Evolutionary conservation across 2,113 vertebrate species (phyloP), one percentile per base, ranked within the genome.

Genomic region (Bagarius yarrelli): DNA sequence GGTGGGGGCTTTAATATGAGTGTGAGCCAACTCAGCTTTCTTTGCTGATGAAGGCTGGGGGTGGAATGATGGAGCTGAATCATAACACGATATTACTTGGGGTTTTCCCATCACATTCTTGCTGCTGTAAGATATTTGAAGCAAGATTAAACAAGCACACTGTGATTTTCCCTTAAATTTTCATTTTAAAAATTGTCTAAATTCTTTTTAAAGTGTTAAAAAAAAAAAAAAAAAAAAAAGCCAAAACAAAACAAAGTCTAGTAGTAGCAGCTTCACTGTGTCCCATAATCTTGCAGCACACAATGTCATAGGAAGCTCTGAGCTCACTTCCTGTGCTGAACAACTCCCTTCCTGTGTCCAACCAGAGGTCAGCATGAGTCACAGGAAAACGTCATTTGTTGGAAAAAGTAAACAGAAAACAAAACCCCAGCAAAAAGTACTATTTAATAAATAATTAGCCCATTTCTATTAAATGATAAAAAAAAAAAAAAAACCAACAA

Each of bases 321-420:
- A 77, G 44, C 66, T 73, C 66, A 85, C 81, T 83, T 85, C 81
- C 81, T 81, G 64, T 78, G 19, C 57, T 64, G 40, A 67, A n/a
- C 53, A n/a, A 83, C 84, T 80, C 84, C 81, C 78, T 80, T 78
- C 81, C 81, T 80, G 71, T 78, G 36, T 56, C 50, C 60, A 81
- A 5, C 5, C 8, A 81, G 34, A 75, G 57, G 69, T 73, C 57
- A 61, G 50, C n/a, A 14, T 34, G 55, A 47, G 25, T 55, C 64
- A 59, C 13, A 12, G 27, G 11, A 4, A 59, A 9, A 52, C 15
- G 52, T 55, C 2, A 18, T 16, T 16, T 55, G 15, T 55, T 55
- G 53, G 2, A 16, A 19, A 55, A 18, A 55, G 44, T 1, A 47
- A 47, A n/a, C n/a, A n/a, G n/a, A n/a, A n/a, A n/a, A n/a, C n/a